A percentile compares a stretch with the other conserved stretches of the same genome.
Conservation (phyloP, 2,888 invertebrate species). For the Torymus auratus region DNA sequence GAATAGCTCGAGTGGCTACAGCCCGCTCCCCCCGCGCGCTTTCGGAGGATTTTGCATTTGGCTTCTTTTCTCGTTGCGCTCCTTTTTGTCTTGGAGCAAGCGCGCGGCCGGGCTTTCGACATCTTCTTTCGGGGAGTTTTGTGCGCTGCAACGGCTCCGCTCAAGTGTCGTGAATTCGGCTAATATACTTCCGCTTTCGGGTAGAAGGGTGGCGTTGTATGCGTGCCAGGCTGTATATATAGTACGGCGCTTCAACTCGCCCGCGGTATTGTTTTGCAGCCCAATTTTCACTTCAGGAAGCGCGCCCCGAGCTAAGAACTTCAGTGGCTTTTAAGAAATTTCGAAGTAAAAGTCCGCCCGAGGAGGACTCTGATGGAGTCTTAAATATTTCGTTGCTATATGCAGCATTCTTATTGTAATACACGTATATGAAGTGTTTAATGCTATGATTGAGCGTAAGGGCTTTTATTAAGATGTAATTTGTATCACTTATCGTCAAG, state of each 20-base stretch:
- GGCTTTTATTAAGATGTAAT: too few species aligned
- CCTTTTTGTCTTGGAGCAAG: constrained; percentile 23
- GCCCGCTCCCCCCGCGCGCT: neutral
- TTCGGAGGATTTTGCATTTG: constrained; percentile 15
- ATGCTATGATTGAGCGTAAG: too few species aligned
- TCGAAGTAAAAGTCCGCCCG: constrained; percentile 1
- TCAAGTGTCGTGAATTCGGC: constrained; percentile 53
- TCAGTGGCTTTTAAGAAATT: constrained; percentile 15
- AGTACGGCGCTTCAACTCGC: neutral
- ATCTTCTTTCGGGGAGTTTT: constrained; percentile 55
- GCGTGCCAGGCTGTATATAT: neutral
- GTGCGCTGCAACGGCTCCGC: neutral
- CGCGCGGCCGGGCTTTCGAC: constrained; percentile 25
- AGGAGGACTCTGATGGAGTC: too few species aligned
- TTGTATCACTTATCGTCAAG: too few species aligned
- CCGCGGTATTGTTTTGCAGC: constrained; percentile 39
- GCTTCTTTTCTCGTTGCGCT: constrained; percentile 25
- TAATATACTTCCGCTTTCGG: constrained; percentile 52
- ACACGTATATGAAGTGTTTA: too few species aligned
- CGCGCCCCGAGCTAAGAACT: neutral
- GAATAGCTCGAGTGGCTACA: constrained; percentile 43
- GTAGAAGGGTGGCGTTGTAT: constrained; percentile 17
- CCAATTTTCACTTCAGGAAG: constrained; percentile 39
- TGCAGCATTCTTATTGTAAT: too few species aligned
- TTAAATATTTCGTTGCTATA: too few species aligned